Evolutionary conservation across 2,888 invertebrate genomes (phyloP).

Genomic region (Cosmia pyralina): DNA sequence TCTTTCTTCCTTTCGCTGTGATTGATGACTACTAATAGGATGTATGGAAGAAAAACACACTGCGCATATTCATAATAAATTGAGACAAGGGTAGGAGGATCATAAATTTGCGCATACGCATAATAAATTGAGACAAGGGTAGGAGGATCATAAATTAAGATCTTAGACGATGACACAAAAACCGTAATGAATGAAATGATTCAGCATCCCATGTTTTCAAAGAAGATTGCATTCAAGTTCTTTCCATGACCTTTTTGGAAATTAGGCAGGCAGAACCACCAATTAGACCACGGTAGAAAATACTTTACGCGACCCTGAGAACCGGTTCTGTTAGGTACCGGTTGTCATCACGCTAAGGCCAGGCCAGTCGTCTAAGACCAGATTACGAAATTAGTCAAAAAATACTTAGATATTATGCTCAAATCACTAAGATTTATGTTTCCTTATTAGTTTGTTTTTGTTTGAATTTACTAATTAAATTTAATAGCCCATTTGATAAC

Average conservation of each 20-base stretch:
- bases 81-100: neutral
- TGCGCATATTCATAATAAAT: neutral
- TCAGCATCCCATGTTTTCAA: neutral
- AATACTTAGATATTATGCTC: conserved; percentile 28
- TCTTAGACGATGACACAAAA: neutral
- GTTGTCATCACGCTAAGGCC: conserved; percentile 30
- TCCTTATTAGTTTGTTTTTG: conserved; percentile 43
- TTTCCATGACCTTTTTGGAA: neutral
- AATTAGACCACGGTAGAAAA: neutral
- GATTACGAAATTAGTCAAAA: conserved; percentile 11
- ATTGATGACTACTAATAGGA: too few species aligned
- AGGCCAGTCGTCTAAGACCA: conserved; percentile 14
- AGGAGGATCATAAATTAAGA: neutral
- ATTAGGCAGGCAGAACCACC: neutral
- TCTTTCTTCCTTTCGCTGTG: too few species aligned
- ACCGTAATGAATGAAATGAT: neutral
- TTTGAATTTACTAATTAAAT: conserved; percentile 26
- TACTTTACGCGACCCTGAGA: conserved; percentile 32
- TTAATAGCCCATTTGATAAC: conserved; percentile 19
- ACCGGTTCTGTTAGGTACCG: conserved; percentile 18
- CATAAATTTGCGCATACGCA: neutral
- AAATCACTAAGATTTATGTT: conserved; percentile 28
- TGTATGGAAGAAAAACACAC: too few species aligned
- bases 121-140: neutral
- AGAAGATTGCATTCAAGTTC: neutral